Evolutionary conservation across 2,113 vertebrate species (phyloP).

Genomic region (Phaethornis superciliosus): DNA sequence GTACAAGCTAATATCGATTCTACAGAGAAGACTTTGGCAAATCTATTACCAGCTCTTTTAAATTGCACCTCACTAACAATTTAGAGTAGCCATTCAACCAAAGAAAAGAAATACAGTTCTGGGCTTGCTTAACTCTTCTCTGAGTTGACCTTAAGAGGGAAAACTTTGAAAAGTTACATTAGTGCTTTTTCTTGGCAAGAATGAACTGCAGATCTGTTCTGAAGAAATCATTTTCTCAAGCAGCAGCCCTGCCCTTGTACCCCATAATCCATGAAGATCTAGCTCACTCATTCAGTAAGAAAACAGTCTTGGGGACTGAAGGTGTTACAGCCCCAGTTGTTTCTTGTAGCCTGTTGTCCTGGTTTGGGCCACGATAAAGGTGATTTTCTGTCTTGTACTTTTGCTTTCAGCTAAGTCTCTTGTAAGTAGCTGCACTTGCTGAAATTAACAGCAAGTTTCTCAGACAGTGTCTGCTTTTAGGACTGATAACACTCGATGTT

Average conservation of each 20-base stretch:
- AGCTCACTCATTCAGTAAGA: not conserved
- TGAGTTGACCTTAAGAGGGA: not conserved
- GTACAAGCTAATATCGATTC: slow-evolving; percentile 49
- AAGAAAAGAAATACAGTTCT: slow-evolving; percentile 40
- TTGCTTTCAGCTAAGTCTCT: too few relatives aligned
- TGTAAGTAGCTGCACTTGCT: too few relatives aligned
- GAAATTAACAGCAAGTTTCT: too few relatives aligned
- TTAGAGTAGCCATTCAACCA: slow-evolving; percentile 8
- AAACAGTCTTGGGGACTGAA: not conserved
- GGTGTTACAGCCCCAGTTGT: not conserved
- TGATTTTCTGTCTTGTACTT: too few relatives aligned
- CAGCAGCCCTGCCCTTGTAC: not conserved
- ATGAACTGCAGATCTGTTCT: not conserved
- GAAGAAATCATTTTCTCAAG: not conserved
- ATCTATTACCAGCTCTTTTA: slow-evolving; percentile 34
- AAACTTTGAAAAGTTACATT: slow-evolving; percentile 20
- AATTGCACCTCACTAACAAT: slow-evolving; percentile 35
- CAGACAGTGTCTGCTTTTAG: too few relatives aligned
- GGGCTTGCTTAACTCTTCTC: slow-evolving; percentile 4
- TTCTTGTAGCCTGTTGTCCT: not conserved
- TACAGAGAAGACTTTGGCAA: slow-evolving; percentile 45
- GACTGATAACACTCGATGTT: too few relatives aligned
- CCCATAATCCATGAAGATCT: too few relatives aligned
- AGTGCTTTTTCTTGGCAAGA: not conserved
- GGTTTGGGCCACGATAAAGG: too few relatives aligned